Evolutionary conservation across 2,888 invertebrate species (phyloP).

Genomic region (Emesis castigata): DNA sequence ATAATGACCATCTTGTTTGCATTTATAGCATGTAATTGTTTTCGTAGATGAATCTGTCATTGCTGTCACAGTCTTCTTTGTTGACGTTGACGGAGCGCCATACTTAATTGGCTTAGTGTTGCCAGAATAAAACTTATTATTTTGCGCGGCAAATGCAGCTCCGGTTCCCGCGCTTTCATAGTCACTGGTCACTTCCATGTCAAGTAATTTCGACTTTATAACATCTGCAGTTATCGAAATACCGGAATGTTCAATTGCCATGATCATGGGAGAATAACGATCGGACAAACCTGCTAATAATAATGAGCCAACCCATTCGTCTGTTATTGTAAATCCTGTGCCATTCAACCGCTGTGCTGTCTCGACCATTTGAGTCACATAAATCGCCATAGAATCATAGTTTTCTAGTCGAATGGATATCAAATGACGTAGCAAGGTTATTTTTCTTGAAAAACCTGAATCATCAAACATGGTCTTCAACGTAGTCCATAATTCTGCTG

Average conservation of each 20-base stretch:
- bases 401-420: too few relatives aligned
- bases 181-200: neutral
- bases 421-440: too few relatives aligned
- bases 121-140: constrained; percentile 10
- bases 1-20: constrained; percentile 37
- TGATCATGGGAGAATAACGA: constrained; percentile 16
- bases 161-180: neutral
- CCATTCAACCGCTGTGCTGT: constrained; percentile 58
- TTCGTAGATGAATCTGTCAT: constrained; percentile 13
- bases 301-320: constrained; percentile 55
- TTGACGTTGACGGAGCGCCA: constrained; percentile 7
- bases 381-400: constrained; percentile 45
- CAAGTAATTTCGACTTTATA: constrained; percentile 30
- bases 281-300: constrained; percentile 18
- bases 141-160: constrained; percentile 17
- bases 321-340: constrained; percentile 59
- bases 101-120: neutral
- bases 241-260: constrained; percentile 27
- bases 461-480: neutral
- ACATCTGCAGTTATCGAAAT: constrained; percentile 25
- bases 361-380: constrained; percentile 62
- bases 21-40: constrained; percentile 30
- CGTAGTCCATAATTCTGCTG: too few relatives aligned
- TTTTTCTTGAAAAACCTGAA: neutral
- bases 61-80: constrained; percentile 2